A percentile compares a stretch with the other conserved stretches of the same genome.
Evolutionary conservation across 2,888 invertebrate genomes (phyloP).

Genomic region (Polia nebulosa): DNA sequence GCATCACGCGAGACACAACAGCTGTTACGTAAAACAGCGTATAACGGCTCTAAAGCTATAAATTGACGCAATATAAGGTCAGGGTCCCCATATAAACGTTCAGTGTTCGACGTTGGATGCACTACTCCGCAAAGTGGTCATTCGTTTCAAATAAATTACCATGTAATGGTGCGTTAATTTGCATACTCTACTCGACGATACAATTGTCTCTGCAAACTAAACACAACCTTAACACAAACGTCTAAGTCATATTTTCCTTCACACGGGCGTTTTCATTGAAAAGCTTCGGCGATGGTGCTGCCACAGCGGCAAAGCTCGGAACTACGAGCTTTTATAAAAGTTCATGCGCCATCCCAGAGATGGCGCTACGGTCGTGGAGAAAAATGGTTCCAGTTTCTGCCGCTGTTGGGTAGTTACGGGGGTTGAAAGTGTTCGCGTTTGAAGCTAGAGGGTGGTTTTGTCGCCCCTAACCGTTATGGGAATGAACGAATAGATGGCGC

Average conservation of each 20-base stretch:
- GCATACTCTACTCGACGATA: slow-evolving; percentile 85
- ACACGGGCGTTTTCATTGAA: slow-evolving; percentile 83
- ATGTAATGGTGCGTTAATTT: slow-evolving; percentile 90
- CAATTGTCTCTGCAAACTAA: slow-evolving; percentile 70
- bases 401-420: slow-evolving; percentile 66
- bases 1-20: slow-evolving; percentile 81
- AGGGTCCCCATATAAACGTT: slow-evolving; percentile 90
- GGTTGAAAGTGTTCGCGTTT: slow-evolving; percentile 73
- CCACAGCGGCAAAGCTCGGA: slow-evolving; percentile 76
- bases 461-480: slow-evolving; percentile 57
- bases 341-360: slow-evolving; percentile 84
- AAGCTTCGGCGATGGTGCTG: slow-evolving; percentile 81
- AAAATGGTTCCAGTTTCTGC: slow-evolving; percentile 68
- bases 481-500: slow-evolving; percentile 74
- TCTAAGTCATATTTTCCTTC: slow-evolving; percentile 73
- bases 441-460: slow-evolving; percentile 66
- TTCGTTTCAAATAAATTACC: slow-evolving; percentile 91
- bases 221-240: slow-evolving; percentile 70
- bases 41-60: slow-evolving; percentile 88
- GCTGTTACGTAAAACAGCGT: slow-evolving; percentile 88
- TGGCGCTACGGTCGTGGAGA: slow-evolving; percentile 78
- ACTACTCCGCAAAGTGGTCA: slow-evolving; percentile 90
- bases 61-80: slow-evolving; percentile 90
- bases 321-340: slow-evolving; percentile 82
- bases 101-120: slow-evolving; percentile 86